These are phyloP conservation scores for Drosophila athabasca DNA, from an alignment of 1,140 invertebrate genomes.

Conservation along the genomic window DNA sequence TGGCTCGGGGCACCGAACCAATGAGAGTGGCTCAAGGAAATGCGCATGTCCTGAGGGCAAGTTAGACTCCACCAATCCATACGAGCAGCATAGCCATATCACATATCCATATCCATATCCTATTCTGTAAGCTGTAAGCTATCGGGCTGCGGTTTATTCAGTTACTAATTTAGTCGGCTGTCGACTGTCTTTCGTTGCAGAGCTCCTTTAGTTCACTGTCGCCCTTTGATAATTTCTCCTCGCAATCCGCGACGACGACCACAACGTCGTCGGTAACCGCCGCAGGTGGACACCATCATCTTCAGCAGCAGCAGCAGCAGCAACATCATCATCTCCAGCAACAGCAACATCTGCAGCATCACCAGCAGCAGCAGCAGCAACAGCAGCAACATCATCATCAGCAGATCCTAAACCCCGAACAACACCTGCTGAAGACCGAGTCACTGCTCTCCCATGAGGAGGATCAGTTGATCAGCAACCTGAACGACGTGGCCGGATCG, in stretches of 20 bases:
- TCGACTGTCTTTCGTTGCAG: slow-evolving; percentile 66
- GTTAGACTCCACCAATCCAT: slow-evolving; percentile 52
- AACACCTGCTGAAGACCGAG: slow-evolving; percentile 53
- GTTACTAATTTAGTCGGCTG: slow-evolving; percentile 56
- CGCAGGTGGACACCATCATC: slow-evolving; percentile 51
- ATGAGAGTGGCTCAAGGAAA: slow-evolving; percentile 30
- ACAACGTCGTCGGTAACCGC: slow-evolving; percentile 48
- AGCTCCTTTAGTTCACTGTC: slow-evolving; percentile 83
- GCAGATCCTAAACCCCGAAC: slow-evolving; percentile 20
- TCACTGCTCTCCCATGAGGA: slow-evolving; percentile 74
- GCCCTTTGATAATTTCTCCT: slow-evolving; percentile 82
- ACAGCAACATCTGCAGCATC: slow-evolving; percentile 48
- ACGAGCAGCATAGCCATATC: no score
- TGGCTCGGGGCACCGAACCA: slow-evolving; percentile 39
- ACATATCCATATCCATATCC: slow-evolving; percentile 18
- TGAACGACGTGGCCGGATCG: slow-evolving; percentile 68
- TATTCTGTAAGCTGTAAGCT: neutral
- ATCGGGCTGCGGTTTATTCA: neutral
- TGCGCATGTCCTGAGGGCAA: slow-evolving; percentile 59
- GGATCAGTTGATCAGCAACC: slow-evolving; percentile 76
- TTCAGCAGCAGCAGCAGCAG: slow-evolving; percentile 47
- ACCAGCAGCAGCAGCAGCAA: slow-evolving; percentile 48
- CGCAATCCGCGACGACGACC: slow-evolving; percentile 69
- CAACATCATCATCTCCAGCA: slow-evolving; percentile 32
- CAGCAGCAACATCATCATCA: slow-evolving; percentile 48